Conservation (phyloP, 2,113 vertebrate species). For the Ia io region DNA sequence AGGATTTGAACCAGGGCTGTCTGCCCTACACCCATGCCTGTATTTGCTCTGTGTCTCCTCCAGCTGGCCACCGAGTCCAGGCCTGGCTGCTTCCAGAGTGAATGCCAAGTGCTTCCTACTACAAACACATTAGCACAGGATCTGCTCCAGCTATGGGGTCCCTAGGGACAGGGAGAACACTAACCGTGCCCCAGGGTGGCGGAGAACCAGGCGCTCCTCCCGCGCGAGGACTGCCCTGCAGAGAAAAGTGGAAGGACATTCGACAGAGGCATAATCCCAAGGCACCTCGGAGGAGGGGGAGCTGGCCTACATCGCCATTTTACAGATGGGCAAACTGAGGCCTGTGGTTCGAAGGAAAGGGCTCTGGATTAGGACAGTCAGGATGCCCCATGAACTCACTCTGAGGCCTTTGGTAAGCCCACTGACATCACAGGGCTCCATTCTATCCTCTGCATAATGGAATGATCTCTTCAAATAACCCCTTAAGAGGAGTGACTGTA, state of each 20-base stretch:
- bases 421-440: neutral
- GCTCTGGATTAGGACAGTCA: neutral
- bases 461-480: neutral
- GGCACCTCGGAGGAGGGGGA: neutral
- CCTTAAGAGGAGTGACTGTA: neutral
- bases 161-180: neutral
- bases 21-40: neutral
- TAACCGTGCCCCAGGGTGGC: neutral
- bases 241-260: neutral
- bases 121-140: neutral
- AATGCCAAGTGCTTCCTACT: neutral
- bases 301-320: neutral
- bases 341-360: neutral
- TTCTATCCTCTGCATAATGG: neutral
- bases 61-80: neutral
- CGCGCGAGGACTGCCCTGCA: neutral
- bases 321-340: neutral
- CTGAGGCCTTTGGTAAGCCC: neutral
- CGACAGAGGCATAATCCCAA: neutral
- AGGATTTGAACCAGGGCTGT: neutral
- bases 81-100: neutral
- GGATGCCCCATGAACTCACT: neutral
- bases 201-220: neutral
- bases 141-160: neutral
- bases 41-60: neutral